Percentiles rank a stretch among this genome's conserved stretches.
Conservation (phyloP, 2,113 vertebrate genomes). For the Ivindomyrus marchei region DNA sequence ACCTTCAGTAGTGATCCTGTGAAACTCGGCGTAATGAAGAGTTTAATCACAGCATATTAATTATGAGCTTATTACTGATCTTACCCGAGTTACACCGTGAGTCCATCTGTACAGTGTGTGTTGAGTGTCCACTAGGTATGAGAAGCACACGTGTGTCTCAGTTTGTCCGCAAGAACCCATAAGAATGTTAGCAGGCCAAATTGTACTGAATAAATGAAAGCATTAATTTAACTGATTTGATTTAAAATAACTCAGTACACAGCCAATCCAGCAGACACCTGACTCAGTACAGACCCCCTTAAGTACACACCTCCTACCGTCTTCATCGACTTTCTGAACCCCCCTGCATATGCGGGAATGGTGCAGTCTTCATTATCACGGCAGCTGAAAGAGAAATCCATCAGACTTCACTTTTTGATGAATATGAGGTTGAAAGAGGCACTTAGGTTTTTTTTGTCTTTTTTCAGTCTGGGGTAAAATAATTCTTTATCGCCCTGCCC, state of each 20-base stretch:
- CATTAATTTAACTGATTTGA: background rate
- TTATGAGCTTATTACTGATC: background rate
- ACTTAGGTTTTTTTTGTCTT: background rate
- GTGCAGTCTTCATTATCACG: background rate
- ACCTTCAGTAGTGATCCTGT: background rate
- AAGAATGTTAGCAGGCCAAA: background rate
- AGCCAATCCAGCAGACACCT: background rate
- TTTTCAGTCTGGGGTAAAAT: slow-evolving; percentile 20
- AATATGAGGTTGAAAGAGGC: background rate
- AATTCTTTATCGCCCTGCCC: slow-evolving; percentile 32
- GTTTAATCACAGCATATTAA: background rate
- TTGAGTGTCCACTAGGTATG: background rate
- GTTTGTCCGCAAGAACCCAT: background rate
- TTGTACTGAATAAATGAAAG: background rate
- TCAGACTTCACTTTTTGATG: background rate
- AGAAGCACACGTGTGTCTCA: background rate
- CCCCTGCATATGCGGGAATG: background rate
- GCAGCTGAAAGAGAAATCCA: background rate
- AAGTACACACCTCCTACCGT: background rate
- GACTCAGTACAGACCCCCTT: background rate
- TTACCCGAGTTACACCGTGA: background rate
- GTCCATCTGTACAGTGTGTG: background rate
- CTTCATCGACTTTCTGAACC: background rate
- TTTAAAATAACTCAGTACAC: background rate
- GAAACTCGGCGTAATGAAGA: background rate